These are phyloP conservation scores for Orthosia gothica DNA, from an alignment of 2,888 invertebrate species.

Conservation along the genomic window DNA sequence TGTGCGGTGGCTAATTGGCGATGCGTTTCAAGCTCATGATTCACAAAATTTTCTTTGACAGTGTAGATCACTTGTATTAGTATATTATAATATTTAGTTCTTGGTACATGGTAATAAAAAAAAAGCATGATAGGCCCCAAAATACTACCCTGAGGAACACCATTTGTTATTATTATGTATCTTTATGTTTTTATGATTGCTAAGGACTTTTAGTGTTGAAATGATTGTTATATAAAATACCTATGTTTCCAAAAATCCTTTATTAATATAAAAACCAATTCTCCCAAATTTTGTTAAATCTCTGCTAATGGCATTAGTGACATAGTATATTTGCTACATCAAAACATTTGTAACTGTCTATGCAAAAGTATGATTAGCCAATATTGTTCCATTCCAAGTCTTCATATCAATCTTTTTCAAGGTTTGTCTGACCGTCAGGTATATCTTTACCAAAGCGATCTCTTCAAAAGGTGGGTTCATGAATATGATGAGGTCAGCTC, in stretches of 20 bases:
- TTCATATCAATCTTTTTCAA: constrained; percentile 47
- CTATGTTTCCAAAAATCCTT: neutral
- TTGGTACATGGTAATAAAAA: too few species aligned
- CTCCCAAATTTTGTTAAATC: neutral
- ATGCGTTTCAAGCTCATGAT: neutral
- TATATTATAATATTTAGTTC: too few species aligned
- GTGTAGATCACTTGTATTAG: neutral
- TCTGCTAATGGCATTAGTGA: neutral
- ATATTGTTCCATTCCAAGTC: constrained; percentile 32
- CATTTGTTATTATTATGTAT: too few species aligned
- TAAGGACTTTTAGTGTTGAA: too few species aligned
- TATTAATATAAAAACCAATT: neutral
- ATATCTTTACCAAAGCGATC: constrained; percentile 25
- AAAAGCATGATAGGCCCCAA: neutral
- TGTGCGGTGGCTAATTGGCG: neutral
- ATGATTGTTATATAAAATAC: neutral
- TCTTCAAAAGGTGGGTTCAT: constrained; percentile 21
- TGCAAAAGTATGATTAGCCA: constrained; percentile 33
- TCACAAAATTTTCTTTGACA: neutral
- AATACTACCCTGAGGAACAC: neutral
- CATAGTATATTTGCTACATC: too few species aligned
- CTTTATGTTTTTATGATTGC: neutral
- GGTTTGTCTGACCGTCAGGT: constrained; percentile 27
- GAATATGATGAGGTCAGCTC: constrained; percentile 24
- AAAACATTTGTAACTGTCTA: neutral